phyloP scores from a whole-genome alignment of 2,797 vertebrate species.

The Peromyscus attwateri region DNA sequence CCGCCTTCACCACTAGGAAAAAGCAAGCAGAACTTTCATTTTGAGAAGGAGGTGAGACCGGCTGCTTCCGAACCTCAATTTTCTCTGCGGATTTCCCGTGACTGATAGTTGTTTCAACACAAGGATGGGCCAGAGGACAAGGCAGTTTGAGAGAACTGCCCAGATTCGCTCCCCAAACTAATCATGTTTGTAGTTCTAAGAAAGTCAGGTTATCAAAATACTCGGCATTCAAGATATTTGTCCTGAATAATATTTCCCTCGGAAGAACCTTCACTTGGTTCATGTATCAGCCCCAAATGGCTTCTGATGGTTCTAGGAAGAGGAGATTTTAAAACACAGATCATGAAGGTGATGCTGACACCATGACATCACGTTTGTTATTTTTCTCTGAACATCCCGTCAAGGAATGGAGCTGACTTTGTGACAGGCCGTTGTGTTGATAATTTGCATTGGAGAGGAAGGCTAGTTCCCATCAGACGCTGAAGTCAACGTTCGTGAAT shows the following conservation, averaged over 20 bases:
- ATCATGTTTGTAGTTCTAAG: background rate
- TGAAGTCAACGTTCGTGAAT: conserved; percentile 2
- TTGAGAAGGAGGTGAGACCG: conserved; percentile 51
- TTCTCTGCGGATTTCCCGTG: background rate
- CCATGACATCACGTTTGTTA: background rate
- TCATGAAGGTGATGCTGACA: conserved; percentile 44
- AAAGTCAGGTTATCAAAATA: conserved; percentile 14
- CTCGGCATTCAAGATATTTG: background rate
- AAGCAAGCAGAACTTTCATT: background rate
- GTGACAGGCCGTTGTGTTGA: conserved; percentile 10
- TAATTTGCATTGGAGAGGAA: conserved; percentile 36
- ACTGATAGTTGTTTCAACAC: background rate
- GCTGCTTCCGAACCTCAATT: background rate
- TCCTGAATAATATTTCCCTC: conserved; percentile 56
- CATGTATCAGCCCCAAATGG: conserved; percentile 42
- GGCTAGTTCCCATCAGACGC: background rate
- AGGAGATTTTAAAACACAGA: conserved; percentile 55
- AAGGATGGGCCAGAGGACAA: background rate
- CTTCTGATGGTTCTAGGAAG: conserved; percentile 27
- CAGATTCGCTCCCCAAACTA: background rate
- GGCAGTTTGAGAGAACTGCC: background rate
- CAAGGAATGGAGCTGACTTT: conserved; percentile 30
- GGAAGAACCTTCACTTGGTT: conserved; percentile 51
- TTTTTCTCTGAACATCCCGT: conserved; percentile 41
- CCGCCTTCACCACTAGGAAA: background rate